Evolutionary conservation across 1,140 invertebrate genomes (phyloP).

Genomic region (Aphelenchoides avenae): DNA sequence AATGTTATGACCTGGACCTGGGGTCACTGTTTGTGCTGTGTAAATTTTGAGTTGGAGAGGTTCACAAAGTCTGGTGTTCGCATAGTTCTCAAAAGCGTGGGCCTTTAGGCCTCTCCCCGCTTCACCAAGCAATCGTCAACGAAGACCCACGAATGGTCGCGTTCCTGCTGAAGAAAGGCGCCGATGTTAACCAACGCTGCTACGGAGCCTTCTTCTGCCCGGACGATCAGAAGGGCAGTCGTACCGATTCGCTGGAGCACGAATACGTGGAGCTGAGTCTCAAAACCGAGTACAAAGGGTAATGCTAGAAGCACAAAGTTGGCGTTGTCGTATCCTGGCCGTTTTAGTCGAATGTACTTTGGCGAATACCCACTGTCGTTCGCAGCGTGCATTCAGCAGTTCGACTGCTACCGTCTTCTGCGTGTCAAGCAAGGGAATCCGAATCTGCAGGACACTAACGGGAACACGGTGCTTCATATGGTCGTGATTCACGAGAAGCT

Average conservation of each 20-base stretch:
- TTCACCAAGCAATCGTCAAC: conserved; percentile 96
- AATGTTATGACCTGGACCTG: no score
- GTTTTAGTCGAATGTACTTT: conserved; percentile 89
- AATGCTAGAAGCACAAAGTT: no score
- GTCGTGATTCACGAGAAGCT: no score
- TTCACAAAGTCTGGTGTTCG: no score
- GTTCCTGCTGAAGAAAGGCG: conserved; percentile 83
- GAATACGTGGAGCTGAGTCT: conserved; percentile 77
- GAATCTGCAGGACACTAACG: conserved; percentile 90
- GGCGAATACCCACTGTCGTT: conserved; percentile 93
- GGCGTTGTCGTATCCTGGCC: no score
- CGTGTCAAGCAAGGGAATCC: conserved; percentile 86
- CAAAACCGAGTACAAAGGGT: conserved; percentile 89
- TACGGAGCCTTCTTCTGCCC: conserved; percentile 93
- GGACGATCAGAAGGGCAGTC: conserved; percentile 83
- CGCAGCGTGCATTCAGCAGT: conserved; percentile 90
- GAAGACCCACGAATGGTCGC: conserved; percentile 96
- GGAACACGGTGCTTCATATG: conserved; percentile 96
- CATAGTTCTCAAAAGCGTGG: no score
- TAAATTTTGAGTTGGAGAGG: no score
- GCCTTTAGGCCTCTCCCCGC: conserved; percentile 56
- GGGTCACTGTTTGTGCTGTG: no score
- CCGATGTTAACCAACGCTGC: conserved; percentile 73
- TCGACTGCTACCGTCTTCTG: conserved; percentile 90
- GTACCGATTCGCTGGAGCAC: conserved; percentile 79